Base-by-base conservation (phyloP, 1,140 invertebrate genomes). In the Caenorhabditis briggsae region DNA sequence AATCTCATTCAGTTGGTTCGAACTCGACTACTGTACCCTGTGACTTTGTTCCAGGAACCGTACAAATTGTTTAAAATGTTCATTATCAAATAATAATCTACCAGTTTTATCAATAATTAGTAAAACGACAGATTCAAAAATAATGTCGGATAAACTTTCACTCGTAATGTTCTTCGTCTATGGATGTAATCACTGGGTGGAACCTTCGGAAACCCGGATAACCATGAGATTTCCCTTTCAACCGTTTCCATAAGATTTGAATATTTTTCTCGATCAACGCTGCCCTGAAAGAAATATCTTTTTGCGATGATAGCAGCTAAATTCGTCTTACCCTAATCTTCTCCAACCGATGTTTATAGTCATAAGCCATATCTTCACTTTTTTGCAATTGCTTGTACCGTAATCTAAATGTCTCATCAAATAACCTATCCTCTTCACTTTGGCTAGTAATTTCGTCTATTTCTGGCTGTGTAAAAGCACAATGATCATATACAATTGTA, bases 371-470 rank as follows among this genome's bases (percentile, higher is more conserved):
- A 23, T 78, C 70, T 23, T 78, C 70, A 50, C 70, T 78, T 23
- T 78, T 78, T 11, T 78, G 70, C 33, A 78, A 78, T 23, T 78
- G 70, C n/a, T 78, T 78, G n/a, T 78, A 78, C 18, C 70, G 43
- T 20, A n/a, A 2, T 50, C 33, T 78, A 2, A 78, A 78, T 5
- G 9, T 20, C 43, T 78, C 46, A 53, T 78, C 70, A 50, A 50
- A 78, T 1, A 78, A 46, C 41, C 70, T 2, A 78, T 78, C 70
- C 33, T 78, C 70, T 23, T 78, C 70, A 41, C 70, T 78, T 23
- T 78, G 70, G 8, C 20, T 78, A 20, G 46, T 78, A 6, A 78
- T 78, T 12, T 78, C 70, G 14, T 78, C 70, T 5, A 78, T 78
- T 78, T 78, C 70, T 11, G 70, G 70, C 50, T 78, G 70, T 18